Base-by-base conservation (phyloP, 2,797 vertebrate genomes). In the Neosilurus mollespiculum region DNA sequence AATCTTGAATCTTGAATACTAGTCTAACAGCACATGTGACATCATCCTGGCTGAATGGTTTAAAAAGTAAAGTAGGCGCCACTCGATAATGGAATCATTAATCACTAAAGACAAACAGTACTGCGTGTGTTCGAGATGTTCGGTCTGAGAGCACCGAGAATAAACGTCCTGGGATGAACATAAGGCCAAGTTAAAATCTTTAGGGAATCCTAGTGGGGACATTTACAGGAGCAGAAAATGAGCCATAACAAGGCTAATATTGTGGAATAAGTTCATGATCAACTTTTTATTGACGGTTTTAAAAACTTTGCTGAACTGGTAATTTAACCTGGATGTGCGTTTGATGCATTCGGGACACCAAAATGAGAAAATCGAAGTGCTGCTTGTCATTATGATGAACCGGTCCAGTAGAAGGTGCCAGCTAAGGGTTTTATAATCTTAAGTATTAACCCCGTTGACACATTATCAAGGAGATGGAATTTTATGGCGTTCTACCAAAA, bases 401-500 rank as follows among this genome's bases (percentile, higher is more conserved):
- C 49, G 58, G 12, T 1, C 37, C 4, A 5, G 37, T 22, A 1
- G 14, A 24, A 62, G 56, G n/a, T 77, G 75, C 58, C 58, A 77
- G 34, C 75, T 61, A 61, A 77, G 75, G 58, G 37, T 49, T 78
- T 62, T 49, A 49, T 49, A 24, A 49, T 62, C 34, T 62, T 5
- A 49, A 78, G 73, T 78, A 62, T 49, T 24, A 78, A 62, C 58
- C 73, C 58, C 58, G 34, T 78, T 14, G 58, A 62, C 22, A 62
- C 30, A n/a, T 77, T 59, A 18, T 77, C 30, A 77, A 61, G 4
- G 5, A 43, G 20, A 61, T 22, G 34, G 61, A 77, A 76, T 76
- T 37, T 15, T 59, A 37, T 77, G 75, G 30, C 75, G 43, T n/a
- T 10, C 20, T 18, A 77, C 75, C 58, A 77, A 77, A 43, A 43